Evolutionary conservation across 2,797 vertebrate species (phyloP).

Genomic region (Brotogeris chrysoptera): DNA sequence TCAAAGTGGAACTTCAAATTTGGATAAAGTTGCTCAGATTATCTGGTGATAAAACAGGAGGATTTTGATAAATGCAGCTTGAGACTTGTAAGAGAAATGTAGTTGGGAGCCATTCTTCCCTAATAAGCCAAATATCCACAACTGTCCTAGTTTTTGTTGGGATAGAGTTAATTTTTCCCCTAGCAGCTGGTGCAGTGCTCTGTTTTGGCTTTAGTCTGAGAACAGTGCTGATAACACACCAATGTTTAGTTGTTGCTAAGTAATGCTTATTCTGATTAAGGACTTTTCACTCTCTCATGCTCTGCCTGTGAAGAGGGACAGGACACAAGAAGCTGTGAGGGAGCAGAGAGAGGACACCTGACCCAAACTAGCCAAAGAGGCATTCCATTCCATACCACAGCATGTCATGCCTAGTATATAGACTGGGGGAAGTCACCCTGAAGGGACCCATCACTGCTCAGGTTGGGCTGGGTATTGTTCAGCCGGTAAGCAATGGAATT

Average conservation of each 20-base stretch:
- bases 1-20: not conserved
- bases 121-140: not conserved
- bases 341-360: not conserved
- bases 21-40: not conserved
- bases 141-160: not conserved
- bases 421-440: not conserved
- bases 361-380: not conserved
- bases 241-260: not conserved
- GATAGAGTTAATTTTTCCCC: not conserved
- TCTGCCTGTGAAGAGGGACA: not conserved
- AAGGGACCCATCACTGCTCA: not conserved
- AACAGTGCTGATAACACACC: not conserved
- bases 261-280: not conserved
- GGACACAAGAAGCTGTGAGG: not conserved
- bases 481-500: not conserved
- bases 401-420: not conserved
- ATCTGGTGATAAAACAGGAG: not conserved
- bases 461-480: not conserved
- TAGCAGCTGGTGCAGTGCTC: not conserved
- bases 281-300: not conserved
- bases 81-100: not conserved
- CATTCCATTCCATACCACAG: not conserved
- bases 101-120: not conserved
- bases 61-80: not conserved
- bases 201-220: not conserved